phyloP scores from a whole-genome alignment of 2,113 vertebrate species.

The Crocuta crocuta region DNA sequence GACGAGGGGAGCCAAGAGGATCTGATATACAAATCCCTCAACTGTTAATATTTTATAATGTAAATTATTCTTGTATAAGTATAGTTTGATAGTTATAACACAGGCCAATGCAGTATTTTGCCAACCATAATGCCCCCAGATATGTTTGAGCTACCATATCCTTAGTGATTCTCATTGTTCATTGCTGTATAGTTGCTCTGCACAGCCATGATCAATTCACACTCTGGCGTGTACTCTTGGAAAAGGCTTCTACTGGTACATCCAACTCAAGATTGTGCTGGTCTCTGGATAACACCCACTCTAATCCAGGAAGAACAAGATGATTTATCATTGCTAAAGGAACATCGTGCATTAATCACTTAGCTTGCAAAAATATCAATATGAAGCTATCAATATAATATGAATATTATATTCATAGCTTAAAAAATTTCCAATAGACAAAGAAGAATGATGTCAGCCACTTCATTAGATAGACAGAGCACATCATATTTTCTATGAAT shows the following conservation, averaged over 20 bases:
- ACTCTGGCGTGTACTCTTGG: background rate
- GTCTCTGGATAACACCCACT: background rate
- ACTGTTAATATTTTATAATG: background rate
- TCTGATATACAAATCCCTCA: background rate
- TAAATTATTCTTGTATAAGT: background rate
- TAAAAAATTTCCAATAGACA: background rate
- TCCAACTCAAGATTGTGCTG: background rate
- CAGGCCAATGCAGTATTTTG: background rate
- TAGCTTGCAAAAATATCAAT: background rate
- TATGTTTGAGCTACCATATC: background rate
- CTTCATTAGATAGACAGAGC: background rate
- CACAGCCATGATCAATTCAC: background rate
- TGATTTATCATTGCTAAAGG: background rate
- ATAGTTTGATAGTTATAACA: background rate
- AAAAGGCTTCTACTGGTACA: background rate
- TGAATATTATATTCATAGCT: background rate
- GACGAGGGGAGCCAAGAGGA: background rate
- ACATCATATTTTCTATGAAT: background rate
- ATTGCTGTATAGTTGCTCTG: background rate
- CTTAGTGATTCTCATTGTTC: background rate
- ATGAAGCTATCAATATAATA: no score
- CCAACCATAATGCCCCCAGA: background rate
- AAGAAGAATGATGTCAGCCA: background rate
- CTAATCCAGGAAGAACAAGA: background rate
- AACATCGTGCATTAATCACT: background rate